Base-by-base conservation (phyloP, 2,888 invertebrate genomes). In the Dioctria rufipes region DNA sequence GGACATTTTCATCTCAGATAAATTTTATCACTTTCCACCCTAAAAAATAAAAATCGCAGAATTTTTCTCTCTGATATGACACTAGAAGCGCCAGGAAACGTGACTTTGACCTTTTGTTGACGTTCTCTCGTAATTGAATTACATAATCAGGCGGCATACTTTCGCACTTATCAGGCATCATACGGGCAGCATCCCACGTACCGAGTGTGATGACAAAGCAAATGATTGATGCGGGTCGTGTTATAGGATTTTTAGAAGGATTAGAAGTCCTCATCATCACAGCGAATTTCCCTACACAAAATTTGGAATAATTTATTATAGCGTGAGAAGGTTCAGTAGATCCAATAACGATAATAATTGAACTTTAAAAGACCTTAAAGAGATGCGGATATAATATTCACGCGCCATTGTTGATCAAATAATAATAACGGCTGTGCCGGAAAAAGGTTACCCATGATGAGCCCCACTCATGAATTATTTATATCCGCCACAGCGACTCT, bases 141-240 rank as follows among this genome's bases (percentile, higher is more conserved):
- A 43, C 67, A 25, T 37, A 46, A 46, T 46, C 46, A 11, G 49
- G 37, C 46, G 67, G 9, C 40, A n/a, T 42, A 40, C 65, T 42
- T 46, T 3, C 46, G 6, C 25, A n/a, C 5, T 42, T 13, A 69
- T 69, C 37, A 11, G 11, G 69, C 49, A 69, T 69, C 69, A 69
- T 69, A 69, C 69, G 37, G 11, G n/a, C 39, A 51, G 69, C 51
- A 69, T 39, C 37, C n/a, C 4, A 8, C 8, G 54, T 4, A n/a
- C 11, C 54, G 11, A 54, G n/a, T 54, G 51, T 69, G 51, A 51
- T 51, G 69, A 69, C 69, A 69, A 39, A 51, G 39, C 2, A 25
- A 6, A 39, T 69, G 69, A 69, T 69, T 69, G 69, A 69, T 69
- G 51, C 69, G 69, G 69, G 69, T 69, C 69, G 69, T 37, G 39